These are phyloP conservation scores for Teinopalpus imperialis DNA, from an alignment of 2,888 invertebrate genomes.

Conservation along the genomic window DNA sequence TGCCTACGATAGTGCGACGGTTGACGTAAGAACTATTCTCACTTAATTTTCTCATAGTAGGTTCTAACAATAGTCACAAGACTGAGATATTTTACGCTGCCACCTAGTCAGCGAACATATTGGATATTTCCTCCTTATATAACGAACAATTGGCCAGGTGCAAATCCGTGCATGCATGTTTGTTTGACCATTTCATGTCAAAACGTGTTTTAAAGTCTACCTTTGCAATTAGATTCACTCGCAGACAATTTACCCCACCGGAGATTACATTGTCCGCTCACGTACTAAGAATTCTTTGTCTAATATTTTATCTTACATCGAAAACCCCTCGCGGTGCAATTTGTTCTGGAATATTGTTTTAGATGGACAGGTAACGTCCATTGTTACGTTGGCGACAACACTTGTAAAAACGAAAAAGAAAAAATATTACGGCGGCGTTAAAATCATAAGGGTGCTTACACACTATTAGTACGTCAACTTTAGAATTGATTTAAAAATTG, in stretches of 20 bases:
- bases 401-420: conserved; percentile 29
- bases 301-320: conserved; percentile 46
- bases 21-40: too few species aligned
- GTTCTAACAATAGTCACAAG: too few species aligned
- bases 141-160: conserved; percentile 15
- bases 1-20: too few species aligned
- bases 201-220: conserved; percentile 65
- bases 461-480: too few species aligned
- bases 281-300: conserved; percentile 52
- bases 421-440: conserved; percentile 29
- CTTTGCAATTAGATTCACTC: conserved; percentile 58
- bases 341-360: conserved; percentile 67
- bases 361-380: conserved; percentile 62
- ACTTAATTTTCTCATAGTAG: too few species aligned
- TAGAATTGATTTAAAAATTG: too few species aligned
- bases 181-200: conserved; percentile 37
- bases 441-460: conserved; percentile 5
- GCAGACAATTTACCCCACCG: conserved; percentile 47
- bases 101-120: too few species aligned
- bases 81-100: too few species aligned
- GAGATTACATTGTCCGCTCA: conserved; percentile 57
- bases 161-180: conserved; percentile 18
- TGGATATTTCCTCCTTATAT: background rate
- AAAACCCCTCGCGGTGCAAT: conserved; percentile 68
- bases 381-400: conserved; percentile 46